These are phyloP conservation scores for Albula goreensis DNA, from an alignment of 2,113 vertebrate genomes.

Conservation along the genomic window DNA sequence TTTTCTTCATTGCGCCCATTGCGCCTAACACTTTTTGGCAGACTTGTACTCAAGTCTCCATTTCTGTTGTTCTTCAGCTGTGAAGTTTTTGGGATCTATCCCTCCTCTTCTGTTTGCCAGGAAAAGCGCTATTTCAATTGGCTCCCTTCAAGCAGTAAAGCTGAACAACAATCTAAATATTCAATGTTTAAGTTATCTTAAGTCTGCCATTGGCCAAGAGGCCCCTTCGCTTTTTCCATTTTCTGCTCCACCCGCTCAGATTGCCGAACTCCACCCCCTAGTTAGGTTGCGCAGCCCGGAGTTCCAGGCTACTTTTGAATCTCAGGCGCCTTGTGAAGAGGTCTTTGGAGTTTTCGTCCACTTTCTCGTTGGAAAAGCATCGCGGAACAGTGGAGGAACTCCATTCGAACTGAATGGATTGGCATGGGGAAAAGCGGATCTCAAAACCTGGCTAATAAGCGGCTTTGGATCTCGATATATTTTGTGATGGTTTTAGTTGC, in stretches of 20 bases:
- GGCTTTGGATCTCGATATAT: conserved; percentile 71
- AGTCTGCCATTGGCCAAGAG: conserved; percentile 60
- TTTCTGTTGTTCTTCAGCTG: conserved; percentile 5
- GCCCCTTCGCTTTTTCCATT: neutral
- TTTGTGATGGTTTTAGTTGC: conserved; percentile 68
- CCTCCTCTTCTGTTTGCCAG: neutral
- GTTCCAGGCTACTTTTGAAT: conserved; percentile 66
- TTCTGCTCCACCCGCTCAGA: conserved; percentile 46
- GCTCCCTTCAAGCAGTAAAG: conserved; percentile 45
- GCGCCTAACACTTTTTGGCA: neutral
- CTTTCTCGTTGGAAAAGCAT: conserved; percentile 67
- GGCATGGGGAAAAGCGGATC: conserved; percentile 80
- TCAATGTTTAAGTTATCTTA: conserved; percentile 56
- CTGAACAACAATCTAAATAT: conserved; percentile 49
- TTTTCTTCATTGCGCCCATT: neutral
- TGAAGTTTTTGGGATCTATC: neutral
- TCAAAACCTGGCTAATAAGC: conserved; percentile 74
- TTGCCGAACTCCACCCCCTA: conserved; percentile 61
- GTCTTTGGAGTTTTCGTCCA: conserved; percentile 60
- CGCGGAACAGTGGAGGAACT: conserved; percentile 68
- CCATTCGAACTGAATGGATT: conserved; percentile 79
- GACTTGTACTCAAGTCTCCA: neutral
- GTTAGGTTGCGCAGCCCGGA: conserved; percentile 53
- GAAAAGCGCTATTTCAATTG: conserved; percentile 32
- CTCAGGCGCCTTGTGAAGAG: conserved; percentile 63